phyloP scores from a whole-genome alignment of 2,113 vertebrate genomes.

The Silurus glanis region DNA sequence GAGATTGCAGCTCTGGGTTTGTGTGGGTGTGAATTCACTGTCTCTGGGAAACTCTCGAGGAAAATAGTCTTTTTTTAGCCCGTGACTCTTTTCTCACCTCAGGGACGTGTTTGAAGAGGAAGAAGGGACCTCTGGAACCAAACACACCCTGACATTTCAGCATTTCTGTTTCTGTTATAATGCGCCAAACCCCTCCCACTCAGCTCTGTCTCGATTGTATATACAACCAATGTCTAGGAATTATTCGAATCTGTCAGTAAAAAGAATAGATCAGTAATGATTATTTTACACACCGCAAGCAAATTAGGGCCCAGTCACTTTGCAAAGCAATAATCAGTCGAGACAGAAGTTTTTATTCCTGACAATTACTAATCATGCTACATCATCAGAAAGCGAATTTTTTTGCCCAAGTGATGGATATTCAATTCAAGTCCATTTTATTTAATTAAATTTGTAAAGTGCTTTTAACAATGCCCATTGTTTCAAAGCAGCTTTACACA shows the following conservation, averaged over 20 bases:
- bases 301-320: slow-evolving; percentile 65
- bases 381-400: slow-evolving; percentile 41
- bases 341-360: slow-evolving; percentile 49
- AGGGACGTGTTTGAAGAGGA: slow-evolving; percentile 5
- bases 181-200: background rate
- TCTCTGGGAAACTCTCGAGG: slow-evolving; percentile 41
- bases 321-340: slow-evolving; percentile 50
- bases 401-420: slow-evolving; percentile 63
- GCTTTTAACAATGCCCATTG: no score
- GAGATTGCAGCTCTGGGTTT: slow-evolving; percentile 46
- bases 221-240: slow-evolving; percentile 54
- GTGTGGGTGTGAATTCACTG: slow-evolving; percentile 31
- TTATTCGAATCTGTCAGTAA: slow-evolving; percentile 63
- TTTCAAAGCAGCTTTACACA: no score
- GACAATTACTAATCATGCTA: slow-evolving; percentile 65
- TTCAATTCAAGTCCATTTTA: background rate
- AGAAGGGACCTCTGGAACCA: slow-evolving; percentile 27
- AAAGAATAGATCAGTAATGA: slow-evolving; percentile 64
- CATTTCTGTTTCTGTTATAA: slow-evolving; percentile 49
- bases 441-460: no score
- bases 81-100: slow-evolving; percentile 43
- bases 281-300: slow-evolving; percentile 67
- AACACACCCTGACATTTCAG: slow-evolving; percentile 60
- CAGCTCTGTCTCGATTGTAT: slow-evolving; percentile 27
- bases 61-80: slow-evolving; percentile 44